A percentile compares a stretch with the other conserved stretches of the same genome.
These are phyloP conservation scores for Serrognathus titanus DNA, from an alignment of 2,888 invertebrate species.

Conservation along the genomic window DNA sequence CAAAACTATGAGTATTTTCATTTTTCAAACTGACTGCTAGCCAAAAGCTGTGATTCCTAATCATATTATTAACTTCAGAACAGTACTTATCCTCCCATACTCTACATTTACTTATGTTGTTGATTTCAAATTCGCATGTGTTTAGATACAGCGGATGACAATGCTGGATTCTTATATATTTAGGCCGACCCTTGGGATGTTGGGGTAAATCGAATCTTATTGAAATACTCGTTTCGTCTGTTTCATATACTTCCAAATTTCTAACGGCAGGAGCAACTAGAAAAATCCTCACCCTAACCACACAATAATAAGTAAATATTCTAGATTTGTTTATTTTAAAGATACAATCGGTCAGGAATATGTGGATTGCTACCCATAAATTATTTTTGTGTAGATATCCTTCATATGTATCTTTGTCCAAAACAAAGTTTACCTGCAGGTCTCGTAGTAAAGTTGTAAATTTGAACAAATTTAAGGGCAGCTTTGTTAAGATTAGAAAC, in stretches of 20 bases:
- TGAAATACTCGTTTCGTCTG: constrained; percentile 32
- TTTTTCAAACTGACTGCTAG: constrained; percentile 39
- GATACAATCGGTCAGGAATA: too few species aligned
- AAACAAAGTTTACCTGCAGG: constrained; percentile 34
- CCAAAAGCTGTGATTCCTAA: constrained; percentile 29
- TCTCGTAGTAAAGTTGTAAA: constrained; percentile 36
- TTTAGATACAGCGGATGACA: constrained; percentile 33
- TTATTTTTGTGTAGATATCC: too few species aligned
- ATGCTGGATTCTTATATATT: constrained; percentile 31
- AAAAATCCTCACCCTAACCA: too few species aligned
- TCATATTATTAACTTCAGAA: constrained; percentile 31
- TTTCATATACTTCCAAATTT: constrained; percentile 41
- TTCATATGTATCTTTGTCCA: too few species aligned
- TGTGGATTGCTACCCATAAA: too few species aligned
- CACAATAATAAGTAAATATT: too few species aligned
- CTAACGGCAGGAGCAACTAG: constrained; percentile 36
- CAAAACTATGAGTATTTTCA: constrained; percentile 34
- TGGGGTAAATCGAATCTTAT: constrained; percentile 39
- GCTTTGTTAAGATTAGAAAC: constrained; percentile 16
- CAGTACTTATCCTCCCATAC: constrained; percentile 40
- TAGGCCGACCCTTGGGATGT: constrained; percentile 32
- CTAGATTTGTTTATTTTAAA: too few species aligned
- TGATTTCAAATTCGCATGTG: constrained; percentile 31
- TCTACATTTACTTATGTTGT: constrained; percentile 32
- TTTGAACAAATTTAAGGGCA: constrained; percentile 15